A percentile compares a stretch with the other conserved stretches of the same genome.
phyloP scores from a whole-genome alignment of 1,140 invertebrate genomes.

The Chionoecetes opilio region DNA sequence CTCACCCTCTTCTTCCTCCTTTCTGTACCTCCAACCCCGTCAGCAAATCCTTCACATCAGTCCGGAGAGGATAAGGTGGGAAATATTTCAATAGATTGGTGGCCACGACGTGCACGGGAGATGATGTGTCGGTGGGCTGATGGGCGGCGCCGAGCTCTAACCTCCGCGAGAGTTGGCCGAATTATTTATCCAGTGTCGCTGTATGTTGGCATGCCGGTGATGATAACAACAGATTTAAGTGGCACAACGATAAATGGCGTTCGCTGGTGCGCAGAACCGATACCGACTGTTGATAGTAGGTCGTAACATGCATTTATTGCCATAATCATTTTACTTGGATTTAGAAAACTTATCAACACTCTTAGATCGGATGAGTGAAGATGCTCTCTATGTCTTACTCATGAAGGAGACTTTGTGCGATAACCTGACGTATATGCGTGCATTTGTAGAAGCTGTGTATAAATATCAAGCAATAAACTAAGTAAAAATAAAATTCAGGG shows the following conservation, averaged over 20 bases:
- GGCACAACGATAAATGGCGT: slow-evolving; percentile 69
- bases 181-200: slow-evolving; percentile 64
- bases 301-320: slow-evolving; percentile 70
- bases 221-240: slow-evolving; percentile 74
- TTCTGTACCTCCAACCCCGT: not conserved
- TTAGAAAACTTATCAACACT: slow-evolving; percentile 71
- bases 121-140: not conserved
- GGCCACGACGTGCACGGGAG: not conserved
- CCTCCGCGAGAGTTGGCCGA: slow-evolving; percentile 42
- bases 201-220: slow-evolving; percentile 67
- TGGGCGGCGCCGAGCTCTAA: slow-evolving; percentile 23
- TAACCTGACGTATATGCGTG: not conserved
- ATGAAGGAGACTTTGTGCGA: not conserved
- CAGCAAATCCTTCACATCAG: slow-evolving; percentile 38
- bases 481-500: not conserved
- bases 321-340: slow-evolving; percentile 71
- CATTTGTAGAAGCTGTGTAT: not conserved
- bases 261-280: slow-evolving; percentile 64
- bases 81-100: slow-evolving; percentile 41
- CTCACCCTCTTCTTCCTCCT: not conserved
- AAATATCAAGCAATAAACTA: not conserved
- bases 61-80: slow-evolving; percentile 37
- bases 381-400: slow-evolving; percentile 40
- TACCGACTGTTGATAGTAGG: slow-evolving; percentile 70
- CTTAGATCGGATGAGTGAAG: slow-evolving; percentile 52